Conservation (phyloP, 2,888 invertebrate genomes). For the Taphrorychus bicolor region DNA sequence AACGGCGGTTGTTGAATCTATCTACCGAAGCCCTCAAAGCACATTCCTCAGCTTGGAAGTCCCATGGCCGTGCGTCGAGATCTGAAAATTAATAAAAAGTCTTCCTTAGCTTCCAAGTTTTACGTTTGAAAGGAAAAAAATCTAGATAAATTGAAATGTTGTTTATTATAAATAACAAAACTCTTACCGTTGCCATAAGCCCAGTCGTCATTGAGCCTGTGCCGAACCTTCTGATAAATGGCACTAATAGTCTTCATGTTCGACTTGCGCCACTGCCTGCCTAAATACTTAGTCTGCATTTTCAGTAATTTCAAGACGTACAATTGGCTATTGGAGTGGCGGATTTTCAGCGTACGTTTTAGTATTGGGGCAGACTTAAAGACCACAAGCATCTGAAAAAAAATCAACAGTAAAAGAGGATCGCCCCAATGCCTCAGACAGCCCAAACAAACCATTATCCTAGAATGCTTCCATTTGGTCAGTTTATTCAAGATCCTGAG, state of each 20-base stretch:
- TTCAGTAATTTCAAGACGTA: constrained; percentile 97
- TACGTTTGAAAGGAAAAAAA: no score
- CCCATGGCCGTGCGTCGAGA: constrained; percentile 97
- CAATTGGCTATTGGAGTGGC: constrained; percentile 96
- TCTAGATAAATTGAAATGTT: no score
- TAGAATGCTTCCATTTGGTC: constrained; percentile 99
- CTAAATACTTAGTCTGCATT: constrained; percentile 99
- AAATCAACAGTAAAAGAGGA: background rate
- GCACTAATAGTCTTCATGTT: constrained; percentile 99
- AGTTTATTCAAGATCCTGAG: constrained; percentile 96
- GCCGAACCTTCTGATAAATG: constrained; percentile 96
- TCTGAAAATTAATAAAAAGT: constrained; percentile 63
- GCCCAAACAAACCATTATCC: constrained; percentile 76
- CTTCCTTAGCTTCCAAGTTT: background rate
- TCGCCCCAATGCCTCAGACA: background rate
- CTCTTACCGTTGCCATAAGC: constrained; percentile 94
- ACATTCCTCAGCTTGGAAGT: constrained; percentile 97
- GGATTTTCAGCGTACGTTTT: constrained; percentile 93
- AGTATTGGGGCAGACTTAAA: constrained; percentile 99
- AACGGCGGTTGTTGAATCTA: constrained; percentile 93
- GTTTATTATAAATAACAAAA: no score
- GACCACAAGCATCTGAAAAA: constrained; percentile 87
- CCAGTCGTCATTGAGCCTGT: constrained; percentile 98
- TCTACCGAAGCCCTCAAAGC: constrained; percentile 93
- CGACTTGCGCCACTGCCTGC: constrained; percentile 97